Evolutionary conservation across 2,888 invertebrate genomes (phyloP), one percentile per base, ranked within the genome.

Genomic region (Dromius quadrimaculatus): DNA sequence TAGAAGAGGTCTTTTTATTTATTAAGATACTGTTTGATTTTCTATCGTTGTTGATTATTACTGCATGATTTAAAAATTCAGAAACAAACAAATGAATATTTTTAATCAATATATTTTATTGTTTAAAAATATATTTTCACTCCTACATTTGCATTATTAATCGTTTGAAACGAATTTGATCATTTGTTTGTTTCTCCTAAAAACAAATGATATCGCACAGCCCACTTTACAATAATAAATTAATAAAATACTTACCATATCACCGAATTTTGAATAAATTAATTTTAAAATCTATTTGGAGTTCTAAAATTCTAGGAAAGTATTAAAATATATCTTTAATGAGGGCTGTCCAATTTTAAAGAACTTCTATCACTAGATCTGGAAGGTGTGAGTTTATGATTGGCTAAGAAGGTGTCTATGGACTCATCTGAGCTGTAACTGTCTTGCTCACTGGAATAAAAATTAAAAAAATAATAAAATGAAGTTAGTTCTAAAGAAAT

Each of bases 361-460:
- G 85, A 84, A 62, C 79, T 84, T 13, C 83, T 81, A 1, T 74
- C 69, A 19, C 68, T 63, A 20, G 11, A 32, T 47, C 72, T 73
- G 9, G 66, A 62, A 0, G 85, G 84, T 71, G 85, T 84, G 64
- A 86, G 79, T 78, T 87, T 87, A 82, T 88, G 87, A 77, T 88
- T 88, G 32, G 87, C 85, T 73, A 89, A 81, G 81, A 88, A 88
- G 36, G 88, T 88, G 77, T 86, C 87, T 75, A 89, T 87, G 0
- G 88, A 88, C 77, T 88, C 88, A 78, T 88, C 88, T 0, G 88
- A 89, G 75, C 88, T 88, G 82, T 87, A 88, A 80, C 88, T 88
- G 76, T 88, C 88, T 79, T 86, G 87, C 70, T 87, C 88, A 74
- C 87, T 88, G 82, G 1, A 83, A 82, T 64, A 75, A 76, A 72